Evolutionary conservation across 2,113 vertebrate genomes (phyloP).

Genomic region (Corvus hawaiiensis): DNA sequence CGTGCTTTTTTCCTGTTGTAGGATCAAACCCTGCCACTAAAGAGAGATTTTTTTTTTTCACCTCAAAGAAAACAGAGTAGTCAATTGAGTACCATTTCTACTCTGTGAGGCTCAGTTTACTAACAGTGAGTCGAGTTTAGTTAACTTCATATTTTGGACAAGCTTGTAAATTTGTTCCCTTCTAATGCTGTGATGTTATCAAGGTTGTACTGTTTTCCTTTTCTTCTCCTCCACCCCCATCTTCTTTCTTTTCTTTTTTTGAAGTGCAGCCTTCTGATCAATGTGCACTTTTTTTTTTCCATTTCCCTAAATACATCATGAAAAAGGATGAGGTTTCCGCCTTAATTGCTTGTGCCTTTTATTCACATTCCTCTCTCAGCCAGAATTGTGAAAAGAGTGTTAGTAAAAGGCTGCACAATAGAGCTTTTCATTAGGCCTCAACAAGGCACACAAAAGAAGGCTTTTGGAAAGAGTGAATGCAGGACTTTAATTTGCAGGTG

Average conservation of each 20-base stretch:
- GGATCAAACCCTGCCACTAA: neutral
- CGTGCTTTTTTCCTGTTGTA: neutral
- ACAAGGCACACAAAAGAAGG: conserved; percentile 83
- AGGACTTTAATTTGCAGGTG: conserved; percentile 84
- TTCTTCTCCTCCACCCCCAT: conserved; percentile 17
- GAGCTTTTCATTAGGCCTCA: conserved; percentile 89
- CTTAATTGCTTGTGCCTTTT: conserved; percentile 88
- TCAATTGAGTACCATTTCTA: conserved; percentile 7
- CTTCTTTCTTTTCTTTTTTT: conserved; percentile 15
- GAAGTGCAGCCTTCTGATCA: conserved; percentile 73
- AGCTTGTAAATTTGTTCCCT: conserved; percentile 50
- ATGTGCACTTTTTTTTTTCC: conserved; percentile 60
- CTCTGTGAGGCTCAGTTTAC: conserved; percentile 44
- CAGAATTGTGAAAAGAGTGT: conserved; percentile 85
- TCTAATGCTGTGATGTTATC: conserved; percentile 43
- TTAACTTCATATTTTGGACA: conserved; percentile 59
- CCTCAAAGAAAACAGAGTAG: neutral
- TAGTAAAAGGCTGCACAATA: conserved; percentile 91
- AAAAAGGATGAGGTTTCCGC: conserved; percentile 84
- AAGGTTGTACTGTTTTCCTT: conserved; percentile 57
- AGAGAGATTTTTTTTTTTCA: neutral
- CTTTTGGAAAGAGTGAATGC: conserved; percentile 84
- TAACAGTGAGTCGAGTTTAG: conserved; percentile 43
- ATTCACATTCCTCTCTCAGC: conserved; percentile 81
- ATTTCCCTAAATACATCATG: conserved; percentile 79